Percentiles rank a stretch among this genome's conserved stretches.
Conservation (phyloP, 2,888 invertebrate species). For the Amiota communis region DNA sequence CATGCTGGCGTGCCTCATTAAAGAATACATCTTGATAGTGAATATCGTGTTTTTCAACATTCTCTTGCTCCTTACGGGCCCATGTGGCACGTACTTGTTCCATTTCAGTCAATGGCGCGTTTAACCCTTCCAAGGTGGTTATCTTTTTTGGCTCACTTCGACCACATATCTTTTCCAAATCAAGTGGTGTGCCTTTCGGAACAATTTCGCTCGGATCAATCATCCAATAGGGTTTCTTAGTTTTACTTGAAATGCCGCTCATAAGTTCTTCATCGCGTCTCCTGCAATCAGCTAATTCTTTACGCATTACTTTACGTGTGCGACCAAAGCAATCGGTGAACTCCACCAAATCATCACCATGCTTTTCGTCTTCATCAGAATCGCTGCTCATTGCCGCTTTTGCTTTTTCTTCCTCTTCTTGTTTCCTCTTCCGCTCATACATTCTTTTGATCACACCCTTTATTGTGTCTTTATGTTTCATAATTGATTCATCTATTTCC, state of each 20-base stretch:
- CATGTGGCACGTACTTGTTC: slow-evolving; percentile 87
- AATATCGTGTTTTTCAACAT: slow-evolving; percentile 82
- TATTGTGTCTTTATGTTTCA: too few relatives aligned
- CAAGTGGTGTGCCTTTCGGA: slow-evolving; percentile 42
- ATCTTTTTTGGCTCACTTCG: slow-evolving; percentile 69
- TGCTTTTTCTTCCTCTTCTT: neutral
- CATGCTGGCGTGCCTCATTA: slow-evolving; percentile 93
- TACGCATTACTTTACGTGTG: slow-evolving; percentile 85
- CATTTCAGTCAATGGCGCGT: too few relatives aligned
- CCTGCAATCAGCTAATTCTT: slow-evolving; percentile 82
- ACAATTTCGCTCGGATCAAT: slow-evolving; percentile 61
- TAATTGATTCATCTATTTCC: slow-evolving; percentile 34
- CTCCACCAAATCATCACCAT: slow-evolving; percentile 85
- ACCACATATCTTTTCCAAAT: slow-evolving; percentile 30
- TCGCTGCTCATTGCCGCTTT: neutral
- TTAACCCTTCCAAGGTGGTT: slow-evolving; percentile 68
- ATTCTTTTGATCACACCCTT: neutral
- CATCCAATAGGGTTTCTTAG: slow-evolving; percentile 72
- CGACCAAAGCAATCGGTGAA: slow-evolving; percentile 91
- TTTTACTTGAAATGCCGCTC: slow-evolving; percentile 67
- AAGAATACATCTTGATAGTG: slow-evolving; percentile 95
- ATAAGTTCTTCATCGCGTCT: slow-evolving; percentile 77
- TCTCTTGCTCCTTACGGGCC: slow-evolving; percentile 87
- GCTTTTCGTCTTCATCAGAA: slow-evolving; percentile 68
- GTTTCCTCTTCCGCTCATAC: neutral